Evolutionary conservation across 1,140 invertebrate species (phyloP), one percentile per base, ranked within the genome.

Genomic region (Aphis craccivora): DNA sequence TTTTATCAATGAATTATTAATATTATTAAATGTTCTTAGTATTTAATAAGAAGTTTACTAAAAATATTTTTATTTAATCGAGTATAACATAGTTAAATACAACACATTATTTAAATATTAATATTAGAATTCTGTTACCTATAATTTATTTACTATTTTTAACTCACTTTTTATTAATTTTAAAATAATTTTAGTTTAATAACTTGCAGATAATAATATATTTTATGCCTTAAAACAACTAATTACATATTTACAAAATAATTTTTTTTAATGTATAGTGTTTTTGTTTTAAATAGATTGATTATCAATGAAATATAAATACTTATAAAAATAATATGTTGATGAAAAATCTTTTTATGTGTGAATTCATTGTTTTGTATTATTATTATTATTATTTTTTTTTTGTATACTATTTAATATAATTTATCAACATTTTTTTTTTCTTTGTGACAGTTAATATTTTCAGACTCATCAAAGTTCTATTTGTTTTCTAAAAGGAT

Each of bases 1-100:
- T 88, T 51, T 88, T 53, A 7, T 88, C n/a, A 88, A 51, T 88
- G 48, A 88, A 53, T n/a, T 51, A 37, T 88, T 76, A 76, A n/a
- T n/a, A n/a, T n/a, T 76, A 76, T n/a, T 35, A 67, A n/a, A 67
- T 76, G 3, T 48, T 48, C 14, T 48, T 4, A 51, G 48, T 51
- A 3, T 51, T 51, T 51, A 14, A 51, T 51, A 51, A 51, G 3
- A 51, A 18, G 14, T 51, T 51, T 14, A 51, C 48, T 51, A 51
- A 51, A 51, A 51, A 18, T 40, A 40, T 40, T 40, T 40, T 40
- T 18, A 18, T 51, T 51, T 18, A 51, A 51, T 18, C 14, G 14
- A 20, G 48, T 20, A 14, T 51, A 51, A 35, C 14, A 18, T 76
- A 76, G 14, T 18, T 76, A 35, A 5, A 30, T 76, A 76, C 4